Evolutionary conservation across 2,888 invertebrate species (phyloP).

Genomic region (Megaustenia siamemsis): DNA sequence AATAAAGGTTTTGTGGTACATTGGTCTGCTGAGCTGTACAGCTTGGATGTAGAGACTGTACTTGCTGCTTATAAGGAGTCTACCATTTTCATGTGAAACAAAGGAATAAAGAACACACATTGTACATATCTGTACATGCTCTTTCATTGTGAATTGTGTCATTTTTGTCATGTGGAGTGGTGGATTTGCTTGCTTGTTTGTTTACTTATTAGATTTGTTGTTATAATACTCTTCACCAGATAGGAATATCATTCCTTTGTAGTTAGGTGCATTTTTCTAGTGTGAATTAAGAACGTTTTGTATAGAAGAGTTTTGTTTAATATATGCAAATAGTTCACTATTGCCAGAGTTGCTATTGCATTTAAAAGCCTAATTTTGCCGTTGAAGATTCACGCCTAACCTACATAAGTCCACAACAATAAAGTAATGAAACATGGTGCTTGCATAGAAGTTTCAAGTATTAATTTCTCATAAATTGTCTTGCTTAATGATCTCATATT

Average conservation of each 20-base stretch:
- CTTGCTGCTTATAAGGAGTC: neutral
- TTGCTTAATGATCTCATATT: too few species aligned
- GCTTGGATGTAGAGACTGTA: neutral
- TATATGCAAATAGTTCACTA: neutral
- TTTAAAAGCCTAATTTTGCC: too few species aligned
- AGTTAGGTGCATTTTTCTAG: neutral
- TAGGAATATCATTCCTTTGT: neutral
- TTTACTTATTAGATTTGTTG: neutral
- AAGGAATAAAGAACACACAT: neutral
- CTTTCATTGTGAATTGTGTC: neutral
- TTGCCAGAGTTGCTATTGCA: too few species aligned
- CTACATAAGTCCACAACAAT: too few species aligned
- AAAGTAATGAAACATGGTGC: too few species aligned
- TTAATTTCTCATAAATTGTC: too few species aligned
- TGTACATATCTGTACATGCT: neutral
- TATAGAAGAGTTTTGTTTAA: neutral
- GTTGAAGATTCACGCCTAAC: too few species aligned
- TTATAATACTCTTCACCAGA: neutral
- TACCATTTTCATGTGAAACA: neutral
- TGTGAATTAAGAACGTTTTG: neutral
- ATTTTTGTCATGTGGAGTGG: neutral
- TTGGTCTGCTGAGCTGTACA: neutral
- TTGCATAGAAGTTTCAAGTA: too few species aligned
- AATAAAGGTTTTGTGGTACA: too few species aligned
- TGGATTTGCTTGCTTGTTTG: neutral